These are phyloP conservation scores for Heliconius congener DNA, from an alignment of 1,140 invertebrate genomes.

Conservation along the genomic window DNA sequence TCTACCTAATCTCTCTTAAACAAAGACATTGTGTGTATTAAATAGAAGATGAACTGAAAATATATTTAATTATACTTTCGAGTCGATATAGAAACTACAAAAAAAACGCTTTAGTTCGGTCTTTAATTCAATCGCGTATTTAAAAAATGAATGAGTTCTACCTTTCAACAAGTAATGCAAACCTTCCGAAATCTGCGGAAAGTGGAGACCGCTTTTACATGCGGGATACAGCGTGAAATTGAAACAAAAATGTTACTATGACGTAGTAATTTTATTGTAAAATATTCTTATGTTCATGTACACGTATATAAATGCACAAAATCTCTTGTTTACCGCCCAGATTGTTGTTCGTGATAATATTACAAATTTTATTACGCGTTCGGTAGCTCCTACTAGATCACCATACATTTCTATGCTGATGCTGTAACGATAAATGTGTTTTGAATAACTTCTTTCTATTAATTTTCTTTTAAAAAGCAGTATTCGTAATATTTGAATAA, in stretches of 20 bases:
- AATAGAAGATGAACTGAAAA: too few species aligned
- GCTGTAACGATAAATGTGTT: constrained; percentile 58
- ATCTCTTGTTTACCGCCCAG: constrained; percentile 54
- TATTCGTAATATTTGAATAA: constrained; percentile 37
- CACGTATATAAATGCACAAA: not conserved
- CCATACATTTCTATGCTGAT: constrained; percentile 64
- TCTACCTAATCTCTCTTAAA: not conserved
- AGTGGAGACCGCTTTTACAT: too few species aligned
- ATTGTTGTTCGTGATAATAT: constrained; percentile 63
- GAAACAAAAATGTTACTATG: too few species aligned
- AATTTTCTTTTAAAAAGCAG: constrained; percentile 59
- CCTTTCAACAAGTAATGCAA: too few species aligned
- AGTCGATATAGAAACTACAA: too few species aligned
- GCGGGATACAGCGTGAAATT: too few species aligned
- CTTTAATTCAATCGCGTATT: too few species aligned
- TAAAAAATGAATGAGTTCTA: too few species aligned
- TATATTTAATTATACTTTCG: too few species aligned
- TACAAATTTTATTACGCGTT: constrained; percentile 48
- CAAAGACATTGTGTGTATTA: not conserved
- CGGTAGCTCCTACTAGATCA: constrained; percentile 65
- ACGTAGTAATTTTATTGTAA: not conserved
- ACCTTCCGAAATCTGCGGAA: too few species aligned
- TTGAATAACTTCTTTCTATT: constrained; percentile 61
- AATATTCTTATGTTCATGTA: not conserved
- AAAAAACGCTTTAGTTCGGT: too few species aligned